Evolutionary conservation across 2,113 vertebrate species (phyloP), one percentile per base, ranked within the genome.

Genomic region (Laterallus jamaicensis): DNA sequence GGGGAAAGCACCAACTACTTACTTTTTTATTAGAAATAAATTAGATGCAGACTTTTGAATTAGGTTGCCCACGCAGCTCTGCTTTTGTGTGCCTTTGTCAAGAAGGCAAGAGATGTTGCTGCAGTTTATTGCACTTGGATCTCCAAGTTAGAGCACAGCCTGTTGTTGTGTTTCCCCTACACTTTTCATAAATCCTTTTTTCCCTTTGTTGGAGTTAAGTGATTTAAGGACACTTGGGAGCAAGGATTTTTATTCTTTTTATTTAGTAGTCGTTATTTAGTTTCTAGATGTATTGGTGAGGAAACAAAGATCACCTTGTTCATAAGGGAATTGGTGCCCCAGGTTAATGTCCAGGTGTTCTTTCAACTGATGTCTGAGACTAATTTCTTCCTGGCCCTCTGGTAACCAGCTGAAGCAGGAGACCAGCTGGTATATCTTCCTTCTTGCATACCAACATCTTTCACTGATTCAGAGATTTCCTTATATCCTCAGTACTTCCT

Each of bases 331-430:
- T 97, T 94, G 86, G 96, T 95, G 98, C 98, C 98, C 96, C 97
- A 97, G 98, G 97, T 98, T 98, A 98, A 97, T 87, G 89, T 92
- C 97, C 98, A 98, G 97, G 98, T 98, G 98, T 97, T 97, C 97
- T 98, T 98, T 98, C 96, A 97, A 97, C 96, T 97, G 93, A 78
- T 92, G 97, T 85, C 96, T 98, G 98, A 98, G 97, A 98, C 98
- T 98, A 98, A 98, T 98, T 98, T 97, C 97, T 98, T 98, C 98
- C 98, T 98, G 97, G 95, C 98, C 98, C 95, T 96, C 96, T 97
- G 97, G 98, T 96, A 98, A 96, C 91, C 97, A 98, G 97, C 97
- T 98, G 98, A 97, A 97, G 96, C 92, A 64, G 90, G 67, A 93
- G 95, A 89, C 97, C 97, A 98, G 97, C 97, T 98, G 98, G 96